Conservation (phyloP, 2,113 vertebrate genomes). For the Hirundichthys speculiger region DNA sequence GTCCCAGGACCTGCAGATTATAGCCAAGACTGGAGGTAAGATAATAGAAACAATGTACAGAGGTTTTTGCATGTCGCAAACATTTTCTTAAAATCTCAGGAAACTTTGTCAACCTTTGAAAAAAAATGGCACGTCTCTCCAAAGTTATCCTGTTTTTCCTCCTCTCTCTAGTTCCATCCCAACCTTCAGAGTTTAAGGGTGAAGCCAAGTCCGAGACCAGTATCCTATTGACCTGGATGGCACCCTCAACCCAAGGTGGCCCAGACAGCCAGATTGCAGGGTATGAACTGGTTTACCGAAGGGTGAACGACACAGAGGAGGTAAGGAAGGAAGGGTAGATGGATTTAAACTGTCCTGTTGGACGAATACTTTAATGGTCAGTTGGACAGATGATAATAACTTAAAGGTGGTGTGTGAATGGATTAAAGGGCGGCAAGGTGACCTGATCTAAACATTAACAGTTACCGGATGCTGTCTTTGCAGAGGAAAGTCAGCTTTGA, state of each 20-base stretch:
- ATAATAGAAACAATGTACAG: not conserved
- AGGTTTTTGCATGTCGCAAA: not conserved
- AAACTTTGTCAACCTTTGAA: too few relatives aligned
- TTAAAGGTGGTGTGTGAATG: not conserved
- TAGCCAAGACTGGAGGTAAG: slow-evolving; percentile 95
- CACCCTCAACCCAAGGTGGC: slow-evolving; percentile 84
- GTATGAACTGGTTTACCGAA: slow-evolving; percentile 93
- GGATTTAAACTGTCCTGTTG: not conserved
- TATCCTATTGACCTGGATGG: slow-evolving; percentile 94
- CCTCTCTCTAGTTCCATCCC: slow-evolving; percentile 89
- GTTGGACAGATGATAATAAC: slow-evolving; percentile 1
- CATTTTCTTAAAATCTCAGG: too few relatives aligned
- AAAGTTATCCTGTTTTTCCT: slow-evolving; percentile 9
- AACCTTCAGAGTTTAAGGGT: slow-evolving; percentile 94
- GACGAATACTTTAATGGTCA: not conserved
- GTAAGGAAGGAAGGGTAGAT: slow-evolving; percentile 61
- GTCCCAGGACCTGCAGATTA: slow-evolving; percentile 97
- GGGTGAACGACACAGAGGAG: slow-evolving; percentile 91
- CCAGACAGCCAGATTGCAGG: slow-evolving; percentile 92
- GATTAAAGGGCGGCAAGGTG: not conserved
- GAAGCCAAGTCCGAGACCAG: slow-evolving; percentile 98
- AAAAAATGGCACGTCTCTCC: not conserved
- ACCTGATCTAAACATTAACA: slow-evolving; percentile 5
- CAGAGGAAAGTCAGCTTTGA: slow-evolving; percentile 91
- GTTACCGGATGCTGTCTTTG: not conserved